Percentiles rank a stretch among this genome's conserved stretches.
Conservation (phyloP, 2,888 invertebrate species). For the Eurytoma californica region DNA sequence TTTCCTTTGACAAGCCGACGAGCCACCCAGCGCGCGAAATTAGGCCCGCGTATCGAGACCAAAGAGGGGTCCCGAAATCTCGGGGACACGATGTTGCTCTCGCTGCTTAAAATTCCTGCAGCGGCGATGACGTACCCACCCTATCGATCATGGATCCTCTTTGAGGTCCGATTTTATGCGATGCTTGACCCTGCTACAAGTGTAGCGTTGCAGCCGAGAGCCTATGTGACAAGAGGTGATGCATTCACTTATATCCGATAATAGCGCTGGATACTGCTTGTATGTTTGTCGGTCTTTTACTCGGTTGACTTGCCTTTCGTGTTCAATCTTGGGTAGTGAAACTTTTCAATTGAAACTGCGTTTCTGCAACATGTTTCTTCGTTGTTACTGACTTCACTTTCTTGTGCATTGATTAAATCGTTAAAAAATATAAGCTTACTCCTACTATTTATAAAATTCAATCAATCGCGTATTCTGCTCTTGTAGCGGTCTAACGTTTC, state of each 20-base stretch:
- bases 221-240: no score
- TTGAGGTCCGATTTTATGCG: slow-evolving; percentile 28
- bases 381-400: no score
- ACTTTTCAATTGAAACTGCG: not conserved
- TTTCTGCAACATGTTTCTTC: not conserved
- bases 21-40: slow-evolving; percentile 71
- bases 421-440: no score
- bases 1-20: slow-evolving; percentile 68
- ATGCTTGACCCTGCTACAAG: slow-evolving; percentile 19
- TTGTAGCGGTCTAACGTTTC: slow-evolving; percentile 10
- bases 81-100: slow-evolving; percentile 62
- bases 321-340: not conserved
- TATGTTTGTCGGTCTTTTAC: not conserved
- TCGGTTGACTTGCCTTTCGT: slow-evolving; percentile 39
- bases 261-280: no score
- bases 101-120: slow-evolving; percentile 70
- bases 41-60: slow-evolving; percentile 61
- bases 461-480: slow-evolving; percentile 14
- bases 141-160: slow-evolving; percentile 68
- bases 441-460: not conserved
- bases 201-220: slow-evolving; percentile 10
- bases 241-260: no score
- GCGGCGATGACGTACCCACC: slow-evolving; percentile 61
- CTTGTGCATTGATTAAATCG: no score
- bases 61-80: slow-evolving; percentile 64